A percentile compares a stretch with the other conserved stretches of the same genome.
phyloP scores from a whole-genome alignment of 2,113 vertebrate genomes.

The Notechis scutatus region DNA sequence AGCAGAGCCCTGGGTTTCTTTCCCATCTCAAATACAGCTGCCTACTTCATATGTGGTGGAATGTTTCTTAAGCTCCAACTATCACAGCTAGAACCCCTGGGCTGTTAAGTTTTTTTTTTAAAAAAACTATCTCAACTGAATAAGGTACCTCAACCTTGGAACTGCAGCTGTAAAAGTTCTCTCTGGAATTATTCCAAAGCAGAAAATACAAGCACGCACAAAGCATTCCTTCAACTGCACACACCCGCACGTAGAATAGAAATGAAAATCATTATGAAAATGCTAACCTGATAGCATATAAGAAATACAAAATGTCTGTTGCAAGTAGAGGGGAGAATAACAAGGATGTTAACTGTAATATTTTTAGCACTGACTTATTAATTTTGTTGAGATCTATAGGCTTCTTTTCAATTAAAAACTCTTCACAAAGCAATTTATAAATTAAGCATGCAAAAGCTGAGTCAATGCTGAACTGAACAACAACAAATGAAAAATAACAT shows the following conservation, averaged over 20 bases:
- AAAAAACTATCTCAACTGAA: not conserved
- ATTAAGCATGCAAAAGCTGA: not conserved
- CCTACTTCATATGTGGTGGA: not conserved
- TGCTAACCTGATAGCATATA: not conserved
- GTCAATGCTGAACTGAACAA: not conserved
- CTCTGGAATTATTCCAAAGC: slow-evolving; percentile 10
- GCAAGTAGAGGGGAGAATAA: not conserved
- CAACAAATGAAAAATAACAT: not conserved
- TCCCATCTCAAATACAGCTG: not conserved
- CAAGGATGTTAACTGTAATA: not conserved
- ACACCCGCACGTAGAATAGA: slow-evolving; percentile 3
- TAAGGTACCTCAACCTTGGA: slow-evolving; percentile 6
- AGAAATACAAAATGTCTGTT: not conserved
- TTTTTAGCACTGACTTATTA: not conserved
- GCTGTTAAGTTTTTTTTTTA: not conserved
- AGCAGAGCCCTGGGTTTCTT: not conserved
- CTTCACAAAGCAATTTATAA: not conserved
- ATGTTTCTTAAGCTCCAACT: not conserved
- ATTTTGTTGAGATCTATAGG: not conserved
- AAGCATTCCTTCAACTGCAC: slow-evolving; percentile 15
- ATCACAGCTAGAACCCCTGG: not conserved
- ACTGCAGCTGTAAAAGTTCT: slow-evolving; percentile 15
- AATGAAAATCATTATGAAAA: slow-evolving; percentile 8
- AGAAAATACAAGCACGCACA: slow-evolving; percentile 22
- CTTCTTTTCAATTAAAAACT: not conserved